Percentiles rank a stretch among this genome's conserved stretches.
These are phyloP conservation scores for Calyptomena viridis DNA, from an alignment of 2,113 vertebrate genomes.

Conservation along the genomic window DNA sequence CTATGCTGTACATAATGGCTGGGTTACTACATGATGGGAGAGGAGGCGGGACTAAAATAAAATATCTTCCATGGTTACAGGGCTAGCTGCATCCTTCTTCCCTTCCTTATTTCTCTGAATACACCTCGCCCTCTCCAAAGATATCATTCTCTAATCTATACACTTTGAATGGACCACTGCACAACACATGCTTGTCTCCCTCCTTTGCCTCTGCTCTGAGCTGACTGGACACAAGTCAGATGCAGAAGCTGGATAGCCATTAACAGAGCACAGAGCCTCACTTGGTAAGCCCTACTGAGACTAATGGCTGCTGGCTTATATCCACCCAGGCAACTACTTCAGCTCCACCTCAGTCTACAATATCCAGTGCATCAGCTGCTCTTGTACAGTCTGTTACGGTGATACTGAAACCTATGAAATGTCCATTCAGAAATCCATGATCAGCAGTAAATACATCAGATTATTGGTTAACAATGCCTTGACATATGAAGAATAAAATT, in stretches of 20 bases:
- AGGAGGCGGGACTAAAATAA: fast-evolving
- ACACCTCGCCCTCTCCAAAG: not conserved
- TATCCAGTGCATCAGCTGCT: not conserved
- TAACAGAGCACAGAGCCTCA: not conserved
- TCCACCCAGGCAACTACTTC: not conserved
- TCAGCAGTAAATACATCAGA: not conserved
- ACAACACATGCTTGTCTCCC: not conserved
- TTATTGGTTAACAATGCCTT: not conserved
- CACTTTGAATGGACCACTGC: not conserved
- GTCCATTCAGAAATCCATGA: not conserved
- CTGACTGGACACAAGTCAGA: not conserved
- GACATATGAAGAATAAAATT: not conserved
- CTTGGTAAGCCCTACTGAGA: not conserved
- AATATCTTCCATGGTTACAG: not conserved
- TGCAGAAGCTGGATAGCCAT: not conserved
- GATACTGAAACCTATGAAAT: not conserved
- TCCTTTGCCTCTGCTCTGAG: not conserved
- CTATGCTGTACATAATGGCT: not conserved
- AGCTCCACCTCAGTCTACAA: not conserved
- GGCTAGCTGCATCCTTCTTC: not conserved
- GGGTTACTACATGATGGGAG: not conserved
- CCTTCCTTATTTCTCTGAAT: not conserved
- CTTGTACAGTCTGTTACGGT: not conserved
- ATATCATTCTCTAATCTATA: not conserved
- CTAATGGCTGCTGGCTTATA: not conserved